These are phyloP conservation scores for Priocnemis perturbator DNA, from an alignment of 2,888 invertebrate genomes.

Conservation along the genomic window DNA sequence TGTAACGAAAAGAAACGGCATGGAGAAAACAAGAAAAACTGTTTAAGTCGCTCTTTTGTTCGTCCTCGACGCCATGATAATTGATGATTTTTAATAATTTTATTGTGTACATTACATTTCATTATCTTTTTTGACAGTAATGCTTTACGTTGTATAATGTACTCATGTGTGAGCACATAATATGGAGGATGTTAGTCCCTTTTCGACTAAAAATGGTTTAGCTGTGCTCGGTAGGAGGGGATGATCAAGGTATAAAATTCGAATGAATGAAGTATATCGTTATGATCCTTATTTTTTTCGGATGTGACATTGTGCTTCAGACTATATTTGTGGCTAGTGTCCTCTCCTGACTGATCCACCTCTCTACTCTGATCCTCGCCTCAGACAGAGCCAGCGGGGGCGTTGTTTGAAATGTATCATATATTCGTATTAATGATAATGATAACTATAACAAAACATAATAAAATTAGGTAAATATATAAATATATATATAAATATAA, in stretches of 20 bases:
- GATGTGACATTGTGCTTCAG: slow-evolving; percentile 56
- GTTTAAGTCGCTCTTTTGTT: slow-evolving; percentile 52
- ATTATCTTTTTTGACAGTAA: slow-evolving; percentile 55
- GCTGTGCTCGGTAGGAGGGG: slow-evolving; percentile 67
- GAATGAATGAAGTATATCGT: slow-evolving; percentile 43
- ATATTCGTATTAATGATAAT: slow-evolving; percentile 74
- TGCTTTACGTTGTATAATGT: slow-evolving; percentile 71
- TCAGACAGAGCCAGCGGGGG: slow-evolving; percentile 68
- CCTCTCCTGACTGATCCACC: slow-evolving; percentile 49
- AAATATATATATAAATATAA: slow-evolving; percentile 53
- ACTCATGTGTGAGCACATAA: slow-evolving; percentile 73
- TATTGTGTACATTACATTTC: slow-evolving; percentile 70
- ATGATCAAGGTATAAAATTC: slow-evolving; percentile 62
- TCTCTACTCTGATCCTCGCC: slow-evolving; percentile 65
- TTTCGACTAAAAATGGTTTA: slow-evolving; percentile 66
- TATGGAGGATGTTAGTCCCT: slow-evolving; percentile 71
- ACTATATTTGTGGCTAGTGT: slow-evolving; percentile 45
- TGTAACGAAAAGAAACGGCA: slow-evolving; percentile 21
- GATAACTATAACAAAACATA: slow-evolving; percentile 73
- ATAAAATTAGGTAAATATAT: slow-evolving; percentile 69
- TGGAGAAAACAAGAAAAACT: slow-evolving; percentile 33
- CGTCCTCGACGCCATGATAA: slow-evolving; percentile 61
- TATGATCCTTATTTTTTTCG: slow-evolving; percentile 43
- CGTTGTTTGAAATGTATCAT: slow-evolving; percentile 75
- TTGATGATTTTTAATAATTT: slow-evolving; percentile 69